Evolutionary conservation across 2,888 invertebrate species (phyloP).

Genomic region (Anorthoa munda): DNA sequence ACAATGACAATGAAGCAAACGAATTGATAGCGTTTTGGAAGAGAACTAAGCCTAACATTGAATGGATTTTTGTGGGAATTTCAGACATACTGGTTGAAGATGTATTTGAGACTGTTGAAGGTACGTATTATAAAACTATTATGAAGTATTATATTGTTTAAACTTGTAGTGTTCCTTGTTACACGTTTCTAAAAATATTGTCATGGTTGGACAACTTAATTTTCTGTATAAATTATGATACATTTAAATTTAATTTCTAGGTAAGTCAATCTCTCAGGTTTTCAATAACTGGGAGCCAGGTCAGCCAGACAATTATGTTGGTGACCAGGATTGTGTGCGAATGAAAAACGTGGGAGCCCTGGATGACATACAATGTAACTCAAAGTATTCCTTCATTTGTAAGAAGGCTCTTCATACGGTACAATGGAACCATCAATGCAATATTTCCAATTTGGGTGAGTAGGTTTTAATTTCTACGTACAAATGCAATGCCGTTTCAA

Average conservation of each 20-base stretch:
- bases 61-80: constrained; percentile 64
- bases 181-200: neutral
- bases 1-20: constrained; percentile 73
- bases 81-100: constrained; percentile 75
- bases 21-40: constrained; percentile 71
- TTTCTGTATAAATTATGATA: too few relatives aligned
- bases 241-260: neutral
- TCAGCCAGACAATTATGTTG: constrained; percentile 66
- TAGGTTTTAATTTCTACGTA: neutral
- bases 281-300: constrained; percentile 2
- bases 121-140: constrained; percentile 52
- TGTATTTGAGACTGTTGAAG: constrained; percentile 76
- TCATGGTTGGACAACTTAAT: neutral
- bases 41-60: constrained; percentile 62
- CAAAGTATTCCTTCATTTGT: constrained; percentile 78
- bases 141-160: neutral
- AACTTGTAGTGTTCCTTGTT: neutral
- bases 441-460: constrained; percentile 77
- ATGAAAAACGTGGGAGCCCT: constrained; percentile 63
- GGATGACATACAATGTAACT: constrained; percentile 75
- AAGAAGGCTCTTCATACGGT: constrained; percentile 76
- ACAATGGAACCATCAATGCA: constrained; percentile 79
- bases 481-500: neutral
- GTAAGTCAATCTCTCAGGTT: constrained; percentile 10
- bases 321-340: constrained; percentile 76